These are phyloP conservation scores for Cyrtonyx montezumae DNA, from an alignment of 2,113 vertebrate genomes.

Conservation along the genomic window DNA sequence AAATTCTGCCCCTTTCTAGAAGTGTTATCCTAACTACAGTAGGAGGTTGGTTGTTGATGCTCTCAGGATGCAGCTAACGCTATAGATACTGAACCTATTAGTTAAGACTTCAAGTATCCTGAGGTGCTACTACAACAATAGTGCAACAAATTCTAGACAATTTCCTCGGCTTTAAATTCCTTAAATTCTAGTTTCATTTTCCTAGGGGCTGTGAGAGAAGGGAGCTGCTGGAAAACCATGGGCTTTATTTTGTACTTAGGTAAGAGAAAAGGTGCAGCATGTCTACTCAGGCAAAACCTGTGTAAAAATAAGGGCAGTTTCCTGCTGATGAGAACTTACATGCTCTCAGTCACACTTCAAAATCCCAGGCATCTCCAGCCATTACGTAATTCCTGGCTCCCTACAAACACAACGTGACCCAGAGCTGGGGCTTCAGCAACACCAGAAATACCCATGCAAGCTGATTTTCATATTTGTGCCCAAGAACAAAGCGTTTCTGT, in stretches of 20 bases:
- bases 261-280: not conserved
- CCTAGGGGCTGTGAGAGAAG: not conserved
- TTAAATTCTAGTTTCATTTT: not conserved
- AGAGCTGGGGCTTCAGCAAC: not conserved
- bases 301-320: conserved; percentile 5
- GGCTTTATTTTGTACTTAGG: not conserved
- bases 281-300: not conserved
- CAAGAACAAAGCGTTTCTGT: conserved; percentile 35
- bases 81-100: not conserved
- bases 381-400: not conserved
- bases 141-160: rapidly evolving
- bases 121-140: not conserved
- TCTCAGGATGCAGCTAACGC: not conserved
- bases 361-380: not conserved
- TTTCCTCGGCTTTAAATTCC: not conserved
- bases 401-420: not conserved
- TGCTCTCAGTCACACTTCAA: not conserved
- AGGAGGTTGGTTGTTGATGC: not conserved
- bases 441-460: not conserved
- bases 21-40: not conserved
- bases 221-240: not conserved
- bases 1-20: not conserved
- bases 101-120: not conserved
- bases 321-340: not conserved
- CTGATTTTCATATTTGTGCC: conserved; percentile 53